Evolutionary conservation across 2,888 invertebrate genomes (phyloP).

Genomic region (Thyatira batis): DNA sequence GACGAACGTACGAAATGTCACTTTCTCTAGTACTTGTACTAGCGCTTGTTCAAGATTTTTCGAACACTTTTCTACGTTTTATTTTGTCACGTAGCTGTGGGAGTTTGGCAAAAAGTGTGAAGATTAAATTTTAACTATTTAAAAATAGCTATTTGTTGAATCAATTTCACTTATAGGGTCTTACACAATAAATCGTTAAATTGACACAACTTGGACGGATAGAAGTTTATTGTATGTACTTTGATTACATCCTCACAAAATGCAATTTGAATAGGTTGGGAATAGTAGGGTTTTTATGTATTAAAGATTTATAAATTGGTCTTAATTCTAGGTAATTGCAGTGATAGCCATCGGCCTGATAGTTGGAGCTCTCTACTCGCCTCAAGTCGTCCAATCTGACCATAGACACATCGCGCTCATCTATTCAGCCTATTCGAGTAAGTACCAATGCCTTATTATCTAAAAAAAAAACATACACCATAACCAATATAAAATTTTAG

Average conservation of each 20-base stretch:
- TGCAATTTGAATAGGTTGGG: too few relatives aligned
- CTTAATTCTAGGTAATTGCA: conserved; percentile 77
- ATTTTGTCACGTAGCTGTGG: background rate
- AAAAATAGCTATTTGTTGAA: too few relatives aligned
- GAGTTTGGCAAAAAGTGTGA: background rate
- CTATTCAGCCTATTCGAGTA: conserved; percentile 84
- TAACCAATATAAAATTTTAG: too few relatives aligned
- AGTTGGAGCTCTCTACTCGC: conserved; percentile 84
- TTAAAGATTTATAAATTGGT: conserved; percentile 2
- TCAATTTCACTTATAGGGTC: too few relatives aligned
- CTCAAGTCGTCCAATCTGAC: conserved; percentile 78
- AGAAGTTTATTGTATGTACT: too few relatives aligned
- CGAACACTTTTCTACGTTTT: background rate
- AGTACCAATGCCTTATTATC: conserved; percentile 32
- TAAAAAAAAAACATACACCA: background rate
- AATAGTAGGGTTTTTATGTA: too few relatives aligned
- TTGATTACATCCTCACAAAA: too few relatives aligned
- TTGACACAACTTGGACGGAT: too few relatives aligned
- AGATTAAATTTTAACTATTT: too few relatives aligned
- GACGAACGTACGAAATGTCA: conserved; percentile 19
- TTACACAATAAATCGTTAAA: too few relatives aligned
- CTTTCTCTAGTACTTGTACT: conserved; percentile 33
- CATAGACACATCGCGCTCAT: conserved; percentile 84
- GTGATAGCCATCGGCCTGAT: conserved; percentile 84
- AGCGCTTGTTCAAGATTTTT: conserved; percentile 16